These are phyloP conservation scores for Anguilla anguilla DNA, from an alignment of 2,797 vertebrate genomes.

Conservation along the genomic window DNA sequence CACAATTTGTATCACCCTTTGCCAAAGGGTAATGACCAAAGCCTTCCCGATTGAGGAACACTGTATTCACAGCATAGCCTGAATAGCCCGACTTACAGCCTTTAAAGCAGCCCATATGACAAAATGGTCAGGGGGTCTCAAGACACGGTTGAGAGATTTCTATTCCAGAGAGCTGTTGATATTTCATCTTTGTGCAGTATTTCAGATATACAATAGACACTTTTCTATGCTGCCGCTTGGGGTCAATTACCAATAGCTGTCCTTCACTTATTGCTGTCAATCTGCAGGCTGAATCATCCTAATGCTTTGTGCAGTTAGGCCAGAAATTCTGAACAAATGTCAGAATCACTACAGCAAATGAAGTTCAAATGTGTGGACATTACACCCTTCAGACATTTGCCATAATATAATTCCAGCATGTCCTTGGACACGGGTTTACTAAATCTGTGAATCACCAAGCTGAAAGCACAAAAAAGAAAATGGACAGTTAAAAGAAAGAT, in stretches of 20 bases:
- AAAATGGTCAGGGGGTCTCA: neutral
- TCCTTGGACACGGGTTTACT: constrained; percentile 5
- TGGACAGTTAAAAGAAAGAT: neutral
- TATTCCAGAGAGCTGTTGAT: neutral
- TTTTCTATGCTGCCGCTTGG: neutral
- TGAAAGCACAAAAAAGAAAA: neutral
- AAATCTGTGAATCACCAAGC: neutral
- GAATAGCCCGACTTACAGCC: neutral
- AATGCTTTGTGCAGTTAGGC: neutral
- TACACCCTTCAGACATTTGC: neutral
- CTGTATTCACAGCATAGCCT: neutral
- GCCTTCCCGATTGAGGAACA: neutral
- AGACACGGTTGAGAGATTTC: neutral
- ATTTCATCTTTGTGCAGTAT: neutral
- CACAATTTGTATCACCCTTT: neutral
- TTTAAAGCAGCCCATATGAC: neutral
- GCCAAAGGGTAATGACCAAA: neutral
- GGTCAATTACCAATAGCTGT: neutral
- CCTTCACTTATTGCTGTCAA: neutral
- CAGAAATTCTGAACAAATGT: neutral
- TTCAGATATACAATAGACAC: neutral
- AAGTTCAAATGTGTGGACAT: neutral
- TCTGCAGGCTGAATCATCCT: neutral
- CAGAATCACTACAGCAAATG: neutral
- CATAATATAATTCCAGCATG: neutral